These are phyloP conservation scores for Incurvaria masculella DNA, from an alignment of 2,888 invertebrate genomes.

Conservation along the genomic window DNA sequence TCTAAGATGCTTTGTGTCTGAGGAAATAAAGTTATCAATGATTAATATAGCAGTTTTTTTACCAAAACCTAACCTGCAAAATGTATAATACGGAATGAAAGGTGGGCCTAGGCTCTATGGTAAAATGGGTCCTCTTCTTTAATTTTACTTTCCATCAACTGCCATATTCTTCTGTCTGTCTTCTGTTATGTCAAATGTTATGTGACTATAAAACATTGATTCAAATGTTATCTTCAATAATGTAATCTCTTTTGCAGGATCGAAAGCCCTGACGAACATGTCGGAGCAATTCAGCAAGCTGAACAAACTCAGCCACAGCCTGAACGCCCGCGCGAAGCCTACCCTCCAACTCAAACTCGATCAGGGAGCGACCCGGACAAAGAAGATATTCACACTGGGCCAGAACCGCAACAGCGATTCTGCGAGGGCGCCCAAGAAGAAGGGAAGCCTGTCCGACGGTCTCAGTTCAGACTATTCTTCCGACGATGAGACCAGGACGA, in stretches of 20 bases:
- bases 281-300: slow-evolving; percentile 84
- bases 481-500: slow-evolving; percentile 50
- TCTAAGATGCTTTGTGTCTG: no score
- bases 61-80: no score
- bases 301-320: slow-evolving; percentile 66
- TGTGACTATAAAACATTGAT: no score
- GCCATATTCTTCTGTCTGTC: no score
- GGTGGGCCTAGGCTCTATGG: no score
- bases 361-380: slow-evolving; percentile 36
- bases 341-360: slow-evolving; percentile 50
- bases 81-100: no score
- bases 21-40: no score
- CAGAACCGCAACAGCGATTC: slow-evolving; percentile 32
- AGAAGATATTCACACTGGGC: slow-evolving; percentile 53
- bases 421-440: slow-evolving; percentile 48
- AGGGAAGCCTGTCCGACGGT: slow-evolving; percentile 65
- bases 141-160: no score
- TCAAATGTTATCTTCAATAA: no score
- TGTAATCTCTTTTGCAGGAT: slow-evolving; percentile 61
- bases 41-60: no score
- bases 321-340: slow-evolving; percentile 56
- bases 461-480: slow-evolving; percentile 54
- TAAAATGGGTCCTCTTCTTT: no score
- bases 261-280: slow-evolving; percentile 83
- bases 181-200: no score